Evolutionary conservation across 2,797 vertebrate genomes (phyloP), one percentile per base, ranked within the genome.

Genomic region (Acestrorhynchus altus): DNA sequence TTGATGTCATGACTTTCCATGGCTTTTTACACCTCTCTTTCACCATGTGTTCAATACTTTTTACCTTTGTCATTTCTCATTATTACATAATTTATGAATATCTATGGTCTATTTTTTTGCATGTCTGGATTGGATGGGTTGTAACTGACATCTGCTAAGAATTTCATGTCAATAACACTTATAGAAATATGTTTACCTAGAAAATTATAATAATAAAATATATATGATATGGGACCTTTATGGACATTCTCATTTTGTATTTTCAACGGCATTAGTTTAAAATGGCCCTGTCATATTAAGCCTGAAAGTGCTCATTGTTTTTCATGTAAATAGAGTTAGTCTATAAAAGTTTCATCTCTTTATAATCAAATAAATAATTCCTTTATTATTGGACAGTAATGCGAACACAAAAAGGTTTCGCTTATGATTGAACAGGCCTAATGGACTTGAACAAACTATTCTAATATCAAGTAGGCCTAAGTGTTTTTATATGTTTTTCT

Each of bases 401-500:
- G 57, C 31, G 74, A 61, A 74, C 75, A 78, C 42, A 51, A 26
- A 54, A 75, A 72, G 18, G 13, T 12, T n/a, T 54, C 6, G 49
- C 72, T 63, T 40, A 46, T 31, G 39, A 54, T 31, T 22, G 13
- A 8, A 1, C 4, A 3, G 18, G 31, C 46, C 9, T 77, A 77
- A 77, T 81, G 80, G 79, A 81, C 63, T 47, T 39, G 69, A 81
- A 72, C 8, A 68, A 39, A 67, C 35, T 0, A 18, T 68, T 57
- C 74, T 20, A 77, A 44, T 1, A 15, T 26, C 16, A 66, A 74
- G 52, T 56, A 69, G 8, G 47, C 10, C 35, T 76, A 65, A 76
- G 81, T 82, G 81, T 82, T 56, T 82, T 79, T 79, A 28, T 76
- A 47, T 82, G 81, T 82, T 72, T 74, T 56, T 71, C 57, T 65